Percentiles rank a stretch among this genome's conserved stretches.
phyloP scores from a whole-genome alignment of 2,113 vertebrate species.

The Prietella phreatophila region DNA sequence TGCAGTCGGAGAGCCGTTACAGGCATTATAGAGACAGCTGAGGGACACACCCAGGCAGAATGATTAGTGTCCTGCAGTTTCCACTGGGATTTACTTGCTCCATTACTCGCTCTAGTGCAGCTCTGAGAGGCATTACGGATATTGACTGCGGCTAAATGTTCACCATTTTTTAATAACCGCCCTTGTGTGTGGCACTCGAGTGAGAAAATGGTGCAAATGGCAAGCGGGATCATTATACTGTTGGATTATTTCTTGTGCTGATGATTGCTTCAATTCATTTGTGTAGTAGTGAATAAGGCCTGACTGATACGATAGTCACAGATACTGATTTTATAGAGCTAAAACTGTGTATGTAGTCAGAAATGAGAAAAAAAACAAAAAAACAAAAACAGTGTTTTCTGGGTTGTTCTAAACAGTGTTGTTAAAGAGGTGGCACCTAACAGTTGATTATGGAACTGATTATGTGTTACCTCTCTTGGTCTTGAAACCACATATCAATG shows the following conservation, averaged over 20 bases:
- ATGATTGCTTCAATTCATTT: neutral
- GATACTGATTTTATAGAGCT: neutral
- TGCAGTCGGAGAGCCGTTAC: neutral
- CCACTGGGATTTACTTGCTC: slow-evolving; percentile 32
- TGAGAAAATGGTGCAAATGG: slow-evolving; percentile 23
- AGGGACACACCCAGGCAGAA: slow-evolving; percentile 28
- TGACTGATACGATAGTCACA: neutral
- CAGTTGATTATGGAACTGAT: neutral
- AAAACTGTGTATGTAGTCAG: neutral
- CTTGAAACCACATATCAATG: neutral
- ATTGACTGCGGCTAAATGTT: slow-evolving; percentile 33
- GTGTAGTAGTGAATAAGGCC: neutral
- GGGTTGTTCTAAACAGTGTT: neutral
- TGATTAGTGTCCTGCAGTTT: slow-evolving; percentile 32
- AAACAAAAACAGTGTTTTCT: neutral
- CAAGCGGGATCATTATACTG: neutral
- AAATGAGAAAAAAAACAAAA: neutral
- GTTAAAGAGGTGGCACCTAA: neutral
- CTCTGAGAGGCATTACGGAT: slow-evolving; percentile 32
- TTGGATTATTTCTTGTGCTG: slow-evolving; percentile 13
- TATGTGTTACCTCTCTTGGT: neutral
- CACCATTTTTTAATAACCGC: slow-evolving; percentile 34
- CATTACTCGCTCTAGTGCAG: slow-evolving; percentile 37
- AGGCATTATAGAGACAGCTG: slow-evolving; percentile 15
- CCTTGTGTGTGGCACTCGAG: neutral